A percentile compares a stretch with the other conserved stretches of the same genome.
phyloP scores from a whole-genome alignment of 64 coral and sea anemone species.

The Porites lutea region DNA sequence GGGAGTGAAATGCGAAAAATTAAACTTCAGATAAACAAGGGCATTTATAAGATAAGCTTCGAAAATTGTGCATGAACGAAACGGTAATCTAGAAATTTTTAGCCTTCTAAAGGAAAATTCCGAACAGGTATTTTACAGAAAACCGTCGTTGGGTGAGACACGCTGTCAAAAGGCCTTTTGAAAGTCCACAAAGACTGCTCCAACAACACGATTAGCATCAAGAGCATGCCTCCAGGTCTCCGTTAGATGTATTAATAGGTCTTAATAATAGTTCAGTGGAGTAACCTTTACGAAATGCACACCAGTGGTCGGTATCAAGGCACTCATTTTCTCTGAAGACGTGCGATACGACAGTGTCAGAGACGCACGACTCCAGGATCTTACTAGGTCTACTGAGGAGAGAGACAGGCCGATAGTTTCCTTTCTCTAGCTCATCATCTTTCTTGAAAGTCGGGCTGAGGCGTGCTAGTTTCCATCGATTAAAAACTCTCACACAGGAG shows the following conservation, averaged over 20 bases:
- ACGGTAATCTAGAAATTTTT: too few relatives aligned
- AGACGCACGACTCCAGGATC: constrained; percentile 37
- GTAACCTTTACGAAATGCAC: constrained; percentile 41
- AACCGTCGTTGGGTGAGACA: constrained; percentile 27
- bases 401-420: constrained; percentile 45
- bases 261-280: constrained; percentile 31
- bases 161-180: constrained; percentile 16
- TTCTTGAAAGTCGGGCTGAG: constrained; percentile 41
- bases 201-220: constrained; percentile 25
- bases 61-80: too few relatives aligned
- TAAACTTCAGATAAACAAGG: too few relatives aligned
- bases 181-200: constrained; percentile 43
- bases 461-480: constrained; percentile 22
- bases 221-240: constrained; percentile 32
- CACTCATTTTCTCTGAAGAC: constrained; percentile 11
- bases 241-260: constrained; percentile 18
- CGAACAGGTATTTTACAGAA: too few relatives aligned
- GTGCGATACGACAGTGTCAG: constrained; percentile 21
- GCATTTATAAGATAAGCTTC: too few relatives aligned
- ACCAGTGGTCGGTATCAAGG: constrained; percentile 22
- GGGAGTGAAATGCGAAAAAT: too few relatives aligned
- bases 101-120: too few relatives aligned
- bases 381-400: constrained; percentile 49
- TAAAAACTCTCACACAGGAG: not conserved
- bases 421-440: constrained; percentile 26